Percentiles rank a stretch among this genome's conserved stretches.
Evolutionary conservation across 2,888 invertebrate genomes (phyloP).

Genomic region (Plutella xylostella): DNA sequence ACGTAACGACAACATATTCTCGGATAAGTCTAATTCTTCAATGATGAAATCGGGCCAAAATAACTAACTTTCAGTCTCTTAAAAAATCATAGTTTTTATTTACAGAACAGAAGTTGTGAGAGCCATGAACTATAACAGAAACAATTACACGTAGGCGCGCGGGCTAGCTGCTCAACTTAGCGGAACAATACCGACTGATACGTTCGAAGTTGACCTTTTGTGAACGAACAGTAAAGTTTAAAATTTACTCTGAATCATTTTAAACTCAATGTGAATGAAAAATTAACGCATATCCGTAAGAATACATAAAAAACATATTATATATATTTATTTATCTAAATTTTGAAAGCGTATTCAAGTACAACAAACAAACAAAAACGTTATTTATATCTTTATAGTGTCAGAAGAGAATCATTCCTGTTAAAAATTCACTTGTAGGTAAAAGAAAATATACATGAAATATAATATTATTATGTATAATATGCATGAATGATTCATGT

Average conservation of each 20-base stretch:
- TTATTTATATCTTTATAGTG: no score
- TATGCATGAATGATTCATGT: no score
- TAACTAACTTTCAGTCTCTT: not conserved
- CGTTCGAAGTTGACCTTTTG: not conserved
- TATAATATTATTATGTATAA: no score
- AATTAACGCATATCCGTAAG: not conserved
- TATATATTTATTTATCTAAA: not conserved
- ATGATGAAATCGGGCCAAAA: no score
- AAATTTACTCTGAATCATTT: not conserved
- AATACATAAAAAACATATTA: not conserved
- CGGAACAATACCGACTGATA: no score
- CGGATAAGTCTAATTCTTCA: not conserved
- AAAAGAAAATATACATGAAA: no score
- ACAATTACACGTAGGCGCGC: slow-evolving; percentile 2
- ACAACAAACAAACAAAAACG: not conserved
- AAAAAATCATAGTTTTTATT: not conserved
- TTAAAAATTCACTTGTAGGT: no score
- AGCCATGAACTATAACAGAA: slow-evolving; percentile 4
- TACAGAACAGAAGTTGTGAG: not conserved
- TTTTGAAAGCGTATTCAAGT: not conserved
- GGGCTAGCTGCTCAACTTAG: not conserved
- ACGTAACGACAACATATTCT: not conserved
- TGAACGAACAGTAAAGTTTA: not conserved
- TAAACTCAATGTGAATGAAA: not conserved
- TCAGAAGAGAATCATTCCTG: no score